A percentile compares a stretch with the other conserved stretches of the same genome.
These are phyloP conservation scores for Melieria crassipennis DNA, from an alignment of 2,888 invertebrate genomes.

Conservation along the genomic window DNA sequence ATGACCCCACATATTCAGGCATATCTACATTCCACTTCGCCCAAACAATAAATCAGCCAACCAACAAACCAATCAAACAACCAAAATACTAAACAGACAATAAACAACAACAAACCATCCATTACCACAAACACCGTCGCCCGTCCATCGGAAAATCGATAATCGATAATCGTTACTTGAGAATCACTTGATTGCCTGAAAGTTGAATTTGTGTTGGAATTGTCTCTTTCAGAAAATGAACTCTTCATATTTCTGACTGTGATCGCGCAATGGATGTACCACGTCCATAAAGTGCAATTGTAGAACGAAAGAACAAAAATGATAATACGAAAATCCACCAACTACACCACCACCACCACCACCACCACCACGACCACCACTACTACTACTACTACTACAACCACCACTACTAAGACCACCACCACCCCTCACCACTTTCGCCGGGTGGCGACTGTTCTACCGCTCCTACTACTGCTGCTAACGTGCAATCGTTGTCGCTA, in stretches of 20 bases:
- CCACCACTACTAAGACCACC: too few species aligned
- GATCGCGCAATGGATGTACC: conserved; percentile 59
- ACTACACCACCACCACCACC: conserved; percentile 17
- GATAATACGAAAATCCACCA: conserved; percentile 25
- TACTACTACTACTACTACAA: background rate
- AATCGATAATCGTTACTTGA: conserved; percentile 26
- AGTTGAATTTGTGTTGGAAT: conserved; percentile 57
- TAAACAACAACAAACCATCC: background rate
- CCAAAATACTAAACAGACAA: background rate
- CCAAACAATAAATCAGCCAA: conserved; percentile 16
- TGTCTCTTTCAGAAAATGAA: conserved; percentile 64
- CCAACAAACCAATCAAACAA: conserved; percentile 25
- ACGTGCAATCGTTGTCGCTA: too few species aligned
- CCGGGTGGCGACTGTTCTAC: too few species aligned
- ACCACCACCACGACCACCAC: background rate
- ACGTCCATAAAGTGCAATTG: conserved; percentile 45
- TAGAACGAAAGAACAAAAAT: conserved; percentile 30
- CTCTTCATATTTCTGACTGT: conserved; percentile 63
- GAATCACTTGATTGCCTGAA: conserved; percentile 25
- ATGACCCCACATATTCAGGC: too few species aligned
- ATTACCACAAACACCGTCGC: conserved; percentile 24
- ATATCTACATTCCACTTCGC: conserved; percentile 15
- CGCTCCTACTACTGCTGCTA: too few species aligned
- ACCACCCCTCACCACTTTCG: too few species aligned
- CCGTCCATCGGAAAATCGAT: conserved; percentile 30